phyloP scores from a whole-genome alignment of 2,888 invertebrate genomes.

The Pantelozetes paolii region DNA sequence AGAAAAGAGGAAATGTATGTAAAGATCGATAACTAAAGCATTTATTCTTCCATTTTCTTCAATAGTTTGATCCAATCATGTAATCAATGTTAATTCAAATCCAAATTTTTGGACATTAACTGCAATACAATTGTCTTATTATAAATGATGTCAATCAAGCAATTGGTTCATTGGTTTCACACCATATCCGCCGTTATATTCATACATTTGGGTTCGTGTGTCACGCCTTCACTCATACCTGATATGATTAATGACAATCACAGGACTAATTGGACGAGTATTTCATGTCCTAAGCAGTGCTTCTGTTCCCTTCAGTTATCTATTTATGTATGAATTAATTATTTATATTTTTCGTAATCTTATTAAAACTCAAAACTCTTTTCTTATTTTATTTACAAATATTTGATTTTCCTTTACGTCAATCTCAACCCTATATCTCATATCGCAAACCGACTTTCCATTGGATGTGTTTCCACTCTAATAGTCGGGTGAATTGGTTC shows the following conservation, averaged over 20 bases:
- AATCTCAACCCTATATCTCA: no score
- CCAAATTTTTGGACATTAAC: no score
- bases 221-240: conserved; percentile 30
- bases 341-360: neutral
- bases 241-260: conserved; percentile 35
- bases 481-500: conserved; percentile 42
- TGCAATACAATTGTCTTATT: neutral
- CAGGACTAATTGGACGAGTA: conserved; percentile 33
- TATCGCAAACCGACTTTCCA: no score
- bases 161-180: conserved; percentile 24
- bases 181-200: conserved; percentile 25
- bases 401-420: no score
- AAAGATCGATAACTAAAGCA: no score
- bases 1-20: no score
- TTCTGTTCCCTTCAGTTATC: conserved; percentile 21
- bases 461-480: no score
- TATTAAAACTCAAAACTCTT: neutral
- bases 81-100: no score
- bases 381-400: neutral
- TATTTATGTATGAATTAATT: conserved; percentile 8
- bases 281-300: conserved; percentile 21
- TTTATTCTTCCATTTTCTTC: no score
- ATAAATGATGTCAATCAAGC: conserved; percentile 31
- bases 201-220: conserved; percentile 28
- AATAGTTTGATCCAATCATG: no score